Percentiles rank a stretch among this genome's conserved stretches.
phyloP scores from a whole-genome alignment of 2,888 invertebrate genomes.

The Ornithoptera alexandrae region DNA sequence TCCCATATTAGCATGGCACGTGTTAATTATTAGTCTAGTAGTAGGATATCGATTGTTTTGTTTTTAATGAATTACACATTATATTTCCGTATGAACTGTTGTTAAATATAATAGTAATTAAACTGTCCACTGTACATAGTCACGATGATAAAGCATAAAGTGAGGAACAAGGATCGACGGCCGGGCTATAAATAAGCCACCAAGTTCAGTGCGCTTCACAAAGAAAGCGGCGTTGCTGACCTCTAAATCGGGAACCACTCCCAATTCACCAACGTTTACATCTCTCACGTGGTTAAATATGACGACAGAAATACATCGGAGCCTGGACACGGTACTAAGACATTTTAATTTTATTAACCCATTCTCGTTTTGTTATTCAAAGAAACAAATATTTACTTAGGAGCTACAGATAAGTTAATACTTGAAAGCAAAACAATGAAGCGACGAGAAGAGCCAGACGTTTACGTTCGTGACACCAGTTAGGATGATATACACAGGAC shows the following conservation, averaged over 20 bases:
- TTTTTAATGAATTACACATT: too few relatives aligned
- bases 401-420: too few relatives aligned
- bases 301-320: slow-evolving; percentile 28
- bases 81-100: background rate
- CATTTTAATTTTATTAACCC: too few relatives aligned
- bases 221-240: slow-evolving; percentile 69
- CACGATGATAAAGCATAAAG: slow-evolving; percentile 48
- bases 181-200: slow-evolving; percentile 73
- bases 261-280: slow-evolving; percentile 41
- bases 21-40: too few relatives aligned
- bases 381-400: too few relatives aligned
- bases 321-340: background rate
- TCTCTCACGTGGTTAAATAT: slow-evolving; percentile 36
- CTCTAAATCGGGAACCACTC: slow-evolving; percentile 62
- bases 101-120: slow-evolving; percentile 1
- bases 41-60: too few relatives aligned
- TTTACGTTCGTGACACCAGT: too few relatives aligned
- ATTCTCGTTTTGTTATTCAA: too few relatives aligned
- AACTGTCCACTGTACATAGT: slow-evolving; percentile 31
- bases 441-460: too few relatives aligned
- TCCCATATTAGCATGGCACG: too few relatives aligned
- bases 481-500: too few relatives aligned
- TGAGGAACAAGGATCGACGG: slow-evolving; percentile 59
- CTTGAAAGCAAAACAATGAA: too few relatives aligned
- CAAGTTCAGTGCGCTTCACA: slow-evolving; percentile 69